These are phyloP conservation scores for Acropora tenuis DNA, from an alignment of 64 coral and sea anemone species.

Conservation along the genomic window DNA sequence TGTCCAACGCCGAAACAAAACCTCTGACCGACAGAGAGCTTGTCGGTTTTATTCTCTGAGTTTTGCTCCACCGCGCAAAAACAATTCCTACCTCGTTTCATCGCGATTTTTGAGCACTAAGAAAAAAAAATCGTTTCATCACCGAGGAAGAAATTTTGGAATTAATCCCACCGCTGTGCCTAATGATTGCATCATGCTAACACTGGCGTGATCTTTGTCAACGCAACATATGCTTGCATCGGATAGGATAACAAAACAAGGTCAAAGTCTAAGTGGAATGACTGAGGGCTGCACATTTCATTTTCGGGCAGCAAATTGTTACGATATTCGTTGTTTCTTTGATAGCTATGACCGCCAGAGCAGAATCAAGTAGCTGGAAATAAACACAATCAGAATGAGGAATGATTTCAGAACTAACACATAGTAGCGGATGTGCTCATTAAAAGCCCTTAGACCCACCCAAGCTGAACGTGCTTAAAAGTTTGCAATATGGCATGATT, in stretches of 20 bases:
- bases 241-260: neutral
- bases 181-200: conserved; percentile 3
- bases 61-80: neutral
- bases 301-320: too few species aligned
- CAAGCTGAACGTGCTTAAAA: too few species aligned
- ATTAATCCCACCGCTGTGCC: neutral
- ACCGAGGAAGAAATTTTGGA: neutral
- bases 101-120: neutral
- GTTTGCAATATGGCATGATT: too few species aligned
- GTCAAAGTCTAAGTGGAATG: neutral
- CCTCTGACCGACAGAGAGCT: conserved; percentile 19
- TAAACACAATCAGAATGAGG: too few species aligned
- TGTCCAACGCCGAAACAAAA: conserved; percentile 60
- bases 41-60: neutral
- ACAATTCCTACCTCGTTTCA: neutral
- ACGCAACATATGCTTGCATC: neutral
- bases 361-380: too few species aligned
- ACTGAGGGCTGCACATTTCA: too few species aligned
- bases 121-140: neutral
- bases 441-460: too few species aligned
- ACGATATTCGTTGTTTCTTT: too few species aligned
- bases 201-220: neutral
- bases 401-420: too few species aligned
- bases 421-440: too few species aligned
- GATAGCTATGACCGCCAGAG: too few species aligned